A percentile compares a stretch with the other conserved stretches of the same genome.
These are phyloP conservation scores for Cephus sareptanus DNA, from an alignment of 2,888 invertebrate genomes.

Conservation along the genomic window DNA sequence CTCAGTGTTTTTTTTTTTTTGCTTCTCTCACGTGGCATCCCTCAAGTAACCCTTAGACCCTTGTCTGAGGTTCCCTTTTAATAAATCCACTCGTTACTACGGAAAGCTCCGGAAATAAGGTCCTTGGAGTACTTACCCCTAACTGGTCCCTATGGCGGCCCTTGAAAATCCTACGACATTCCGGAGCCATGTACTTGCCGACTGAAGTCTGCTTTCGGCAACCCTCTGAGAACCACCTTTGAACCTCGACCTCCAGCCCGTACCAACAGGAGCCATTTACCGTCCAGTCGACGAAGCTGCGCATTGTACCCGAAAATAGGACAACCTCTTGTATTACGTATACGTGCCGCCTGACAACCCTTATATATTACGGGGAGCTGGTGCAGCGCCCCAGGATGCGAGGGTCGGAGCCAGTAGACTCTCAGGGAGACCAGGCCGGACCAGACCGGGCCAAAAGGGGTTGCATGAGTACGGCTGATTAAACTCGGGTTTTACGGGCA, in stretches of 20 bases:
- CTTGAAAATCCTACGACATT: not conserved
- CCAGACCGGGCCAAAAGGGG: not conserved
- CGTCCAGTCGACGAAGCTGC: not conserved
- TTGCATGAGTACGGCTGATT: constrained; percentile 39
- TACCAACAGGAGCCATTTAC: not conserved
- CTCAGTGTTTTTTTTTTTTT: not conserved
- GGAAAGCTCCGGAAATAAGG: not conserved
- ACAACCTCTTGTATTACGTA: not conserved
- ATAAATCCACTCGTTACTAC: not conserved
- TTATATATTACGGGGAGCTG: not conserved
- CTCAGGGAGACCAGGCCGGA: not conserved
- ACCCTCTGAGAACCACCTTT: not conserved
- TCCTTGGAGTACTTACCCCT: not conserved
- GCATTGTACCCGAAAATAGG: not conserved
- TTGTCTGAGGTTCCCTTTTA: not conserved
- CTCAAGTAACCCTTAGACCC: not conserved
- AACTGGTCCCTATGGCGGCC: not conserved
- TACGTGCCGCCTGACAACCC: not conserved
- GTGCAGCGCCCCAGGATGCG: not conserved
- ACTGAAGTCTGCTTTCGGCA: not conserved
- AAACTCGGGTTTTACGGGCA: constrained; percentile 48
- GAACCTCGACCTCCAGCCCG: not conserved
- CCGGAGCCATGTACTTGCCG: not conserved
- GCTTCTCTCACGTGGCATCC: not conserved
- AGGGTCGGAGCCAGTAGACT: not conserved